Percentiles rank a stretch among this genome's conserved stretches.
These are phyloP conservation scores for Chunga burmeisteri DNA, from an alignment of 2,113 vertebrate genomes.

Conservation along the genomic window DNA sequence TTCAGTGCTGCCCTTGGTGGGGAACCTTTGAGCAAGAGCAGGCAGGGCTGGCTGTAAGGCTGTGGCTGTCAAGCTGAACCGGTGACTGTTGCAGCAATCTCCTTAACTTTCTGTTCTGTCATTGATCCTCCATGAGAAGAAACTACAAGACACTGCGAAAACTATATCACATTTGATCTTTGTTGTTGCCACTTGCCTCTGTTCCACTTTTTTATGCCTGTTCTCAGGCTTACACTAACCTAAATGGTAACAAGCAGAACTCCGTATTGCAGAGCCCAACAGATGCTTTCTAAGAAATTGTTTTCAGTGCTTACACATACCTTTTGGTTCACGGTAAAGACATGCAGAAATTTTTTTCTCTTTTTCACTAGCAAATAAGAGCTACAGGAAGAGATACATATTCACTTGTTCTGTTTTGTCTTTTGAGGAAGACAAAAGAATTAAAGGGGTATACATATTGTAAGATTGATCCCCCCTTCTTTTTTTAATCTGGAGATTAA, in stretches of 20 bases:
- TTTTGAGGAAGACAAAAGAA: constrained; percentile 43
- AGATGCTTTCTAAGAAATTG: neutral
- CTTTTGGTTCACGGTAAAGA: constrained; percentile 34
- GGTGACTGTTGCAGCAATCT: neutral
- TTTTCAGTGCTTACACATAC: neutral
- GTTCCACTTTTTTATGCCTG: neutral
- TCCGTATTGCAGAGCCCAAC: neutral
- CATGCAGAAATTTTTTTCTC: constrained; percentile 52
- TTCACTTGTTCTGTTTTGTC: constrained; percentile 46
- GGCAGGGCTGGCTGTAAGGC: neutral
- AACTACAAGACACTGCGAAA: neutral
- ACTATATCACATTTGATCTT: neutral
- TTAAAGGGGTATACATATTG: constrained; percentile 19
- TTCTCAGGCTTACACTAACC: neutral
- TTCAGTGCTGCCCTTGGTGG: neutral
- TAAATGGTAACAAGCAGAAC: neutral
- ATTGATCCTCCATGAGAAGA: neutral
- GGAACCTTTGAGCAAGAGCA: neutral
- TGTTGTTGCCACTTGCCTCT: neutral
- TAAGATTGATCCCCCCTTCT: neutral
- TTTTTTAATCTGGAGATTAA: constrained; percentile 63
- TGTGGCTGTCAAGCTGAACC: neutral
- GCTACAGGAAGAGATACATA: neutral
- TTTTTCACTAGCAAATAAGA: constrained; percentile 34
- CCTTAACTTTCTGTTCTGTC: neutral